Base-by-base conservation (phyloP, 2,113 vertebrate species). In the Rhynchopsitta pachyrhyncha region DNA sequence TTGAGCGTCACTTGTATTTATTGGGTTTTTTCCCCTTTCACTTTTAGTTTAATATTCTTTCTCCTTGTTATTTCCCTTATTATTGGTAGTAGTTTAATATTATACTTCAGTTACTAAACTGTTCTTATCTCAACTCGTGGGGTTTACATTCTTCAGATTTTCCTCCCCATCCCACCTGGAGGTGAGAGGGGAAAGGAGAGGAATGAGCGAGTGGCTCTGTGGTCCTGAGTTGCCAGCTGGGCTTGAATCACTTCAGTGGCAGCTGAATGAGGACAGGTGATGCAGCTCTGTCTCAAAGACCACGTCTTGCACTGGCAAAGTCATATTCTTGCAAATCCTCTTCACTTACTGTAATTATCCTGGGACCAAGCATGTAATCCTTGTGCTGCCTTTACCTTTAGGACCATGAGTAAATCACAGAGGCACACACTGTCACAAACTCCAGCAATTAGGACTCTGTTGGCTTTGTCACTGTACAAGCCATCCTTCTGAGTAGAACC, bases 291-390 rank as follows among this genome's bases (percentile, higher is more conserved):
- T 15, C 12, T 78, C 39, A 23, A 31, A 78, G n/a, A 9, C 11
- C 64, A 18, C 55, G 16, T 29, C 15, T 87, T 53, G 17, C 2
- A 1, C 1, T 59, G 68, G 3, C 75, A 55, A 17, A 74, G 50
- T 52, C 10, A 13, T 16, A 7, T 15, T 46, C 29, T 53, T 74
- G 35, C 19, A 63, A 46, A 14, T 59, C 12, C 8, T 59, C 10
- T 82, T 64, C 13, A 3, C 11, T 66, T 11, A 4, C 1, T 46
- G 4, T 4, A 57, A 8, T 75, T 16, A 4, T 2, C 5, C 24
- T 31, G 39, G 6, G 66, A 8, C 29, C 27, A 33, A 66, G 19
- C 3, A 0, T 3, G 2, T 44, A 3, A 15, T 27, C 9, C 23
- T 66, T 7, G 10, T 42, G 35, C 49, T 74, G 35, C 24, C 35